A percentile compares a stretch with the other conserved stretches of the same genome.
phyloP scores from a whole-genome alignment of 2,113 vertebrate species.

The Scomber colias region DNA sequence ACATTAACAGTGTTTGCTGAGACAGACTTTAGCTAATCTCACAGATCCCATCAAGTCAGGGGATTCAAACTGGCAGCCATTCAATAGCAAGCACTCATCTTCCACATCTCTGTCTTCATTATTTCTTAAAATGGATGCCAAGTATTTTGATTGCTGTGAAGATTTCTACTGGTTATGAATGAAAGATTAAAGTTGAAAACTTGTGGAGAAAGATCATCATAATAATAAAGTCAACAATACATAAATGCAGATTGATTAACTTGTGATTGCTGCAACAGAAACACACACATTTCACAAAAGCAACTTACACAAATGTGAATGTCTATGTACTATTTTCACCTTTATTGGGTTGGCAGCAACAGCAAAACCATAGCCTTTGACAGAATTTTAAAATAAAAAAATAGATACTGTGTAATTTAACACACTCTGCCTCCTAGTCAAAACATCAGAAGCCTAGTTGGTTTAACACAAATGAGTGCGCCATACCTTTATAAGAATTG shows the following conservation, averaged over 20 bases:
- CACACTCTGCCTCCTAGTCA: slow-evolving; percentile 70
- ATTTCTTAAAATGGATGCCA: background rate
- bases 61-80: background rate
- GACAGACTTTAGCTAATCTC: background rate
- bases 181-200: background rate
- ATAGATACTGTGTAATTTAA: slow-evolving; percentile 80
- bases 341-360: slow-evolving; percentile 86
- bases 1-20: background rate
- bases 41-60: background rate
- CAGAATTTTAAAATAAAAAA: slow-evolving; percentile 85
- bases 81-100: background rate
- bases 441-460: slow-evolving; percentile 77
- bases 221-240: no score
- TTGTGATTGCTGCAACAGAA: background rate
- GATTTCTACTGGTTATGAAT: background rate
- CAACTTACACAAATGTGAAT: slow-evolving; percentile 39
- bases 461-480: slow-evolving; percentile 66
- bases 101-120: background rate
- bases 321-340: slow-evolving; percentile 67
- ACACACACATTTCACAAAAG: slow-evolving; percentile 35
- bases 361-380: slow-evolving; percentile 82
- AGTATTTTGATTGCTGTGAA: background rate
- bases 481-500: slow-evolving; percentile 56
- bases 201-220: no score
- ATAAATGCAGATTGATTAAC: background rate